Percentiles rank a stretch among this genome's conserved stretches.
phyloP scores from a whole-genome alignment of 2,888 invertebrate genomes.

The Charanyca ferruginea region DNA sequence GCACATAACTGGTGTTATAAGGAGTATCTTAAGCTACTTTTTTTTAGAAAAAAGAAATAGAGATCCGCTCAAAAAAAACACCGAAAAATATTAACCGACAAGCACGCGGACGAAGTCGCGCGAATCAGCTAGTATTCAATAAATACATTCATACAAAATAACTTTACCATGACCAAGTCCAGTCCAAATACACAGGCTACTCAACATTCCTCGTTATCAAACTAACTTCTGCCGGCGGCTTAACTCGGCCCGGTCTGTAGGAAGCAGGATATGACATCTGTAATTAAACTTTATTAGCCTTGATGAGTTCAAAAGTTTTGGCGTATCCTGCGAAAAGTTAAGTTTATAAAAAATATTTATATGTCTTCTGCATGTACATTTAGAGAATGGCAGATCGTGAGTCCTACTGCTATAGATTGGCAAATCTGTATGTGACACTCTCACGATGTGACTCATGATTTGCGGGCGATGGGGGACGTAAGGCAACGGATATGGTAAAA shows the following conservation, averaged over 20 bases:
- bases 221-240: conserved; percentile 24
- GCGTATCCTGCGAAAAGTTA: conserved; percentile 24
- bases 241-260: conserved; percentile 8
- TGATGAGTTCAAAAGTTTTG: conserved; percentile 37
- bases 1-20: too few relatives aligned
- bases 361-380: neutral
- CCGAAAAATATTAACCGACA: too few relatives aligned
- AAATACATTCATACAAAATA: neutral
- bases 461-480: too few relatives aligned
- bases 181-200: neutral
- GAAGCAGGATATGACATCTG: conserved; percentile 43
- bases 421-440: too few relatives aligned
- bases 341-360: conserved; percentile 28
- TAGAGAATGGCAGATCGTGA: neutral
- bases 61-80: too few relatives aligned
- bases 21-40: too few relatives aligned
- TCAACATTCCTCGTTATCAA: conserved; percentile 1
- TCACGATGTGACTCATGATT: too few relatives aligned
- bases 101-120: too few relatives aligned
- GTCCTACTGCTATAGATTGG: too few relatives aligned
- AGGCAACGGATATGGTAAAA: too few relatives aligned
- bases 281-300: conserved; percentile 54
- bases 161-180: neutral
- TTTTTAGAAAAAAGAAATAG: too few relatives aligned
- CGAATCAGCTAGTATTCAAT: too few relatives aligned